phyloP scores from a whole-genome alignment of 2,113 vertebrate genomes.

The Mesitornis unicolor region DNA sequence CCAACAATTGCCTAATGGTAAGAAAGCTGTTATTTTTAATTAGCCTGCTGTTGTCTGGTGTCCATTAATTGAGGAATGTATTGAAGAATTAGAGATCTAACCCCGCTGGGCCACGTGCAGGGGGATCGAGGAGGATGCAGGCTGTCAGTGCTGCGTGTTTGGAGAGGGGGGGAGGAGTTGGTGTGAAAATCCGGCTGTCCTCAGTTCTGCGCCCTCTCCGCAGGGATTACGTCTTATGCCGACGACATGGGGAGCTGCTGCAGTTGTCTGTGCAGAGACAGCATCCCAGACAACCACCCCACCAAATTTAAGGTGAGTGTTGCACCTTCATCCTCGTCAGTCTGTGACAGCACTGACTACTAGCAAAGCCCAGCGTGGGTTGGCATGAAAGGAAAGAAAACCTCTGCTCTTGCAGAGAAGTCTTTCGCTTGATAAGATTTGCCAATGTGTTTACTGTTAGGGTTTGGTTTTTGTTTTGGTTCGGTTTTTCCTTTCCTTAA shows the following conservation, averaged over 20 bases:
- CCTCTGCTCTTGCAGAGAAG: neutral
- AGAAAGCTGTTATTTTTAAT: conserved; percentile 50
- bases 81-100: neutral
- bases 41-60: fast-evolving
- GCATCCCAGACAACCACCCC: conserved; percentile 93
- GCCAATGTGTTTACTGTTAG: neutral
- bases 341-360: neutral
- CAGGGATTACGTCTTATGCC: conserved; percentile 84
- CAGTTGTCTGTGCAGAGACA: conserved; percentile 94
- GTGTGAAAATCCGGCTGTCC: neutral
- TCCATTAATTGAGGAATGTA: neutral
- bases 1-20: conserved; percentile 80
- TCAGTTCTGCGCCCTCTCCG: neutral
- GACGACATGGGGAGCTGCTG: conserved; percentile 98
- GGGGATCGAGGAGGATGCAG: neutral
- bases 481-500: neutral
- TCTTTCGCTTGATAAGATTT: neutral
- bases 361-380: neutral
- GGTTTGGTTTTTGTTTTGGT: neutral
- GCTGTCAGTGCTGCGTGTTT: neutral
- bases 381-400: neutral
- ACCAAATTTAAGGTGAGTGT: conserved; percentile 92
- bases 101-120: neutral
- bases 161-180: neutral
- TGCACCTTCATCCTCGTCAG: neutral